A percentile compares a stretch with the other conserved stretches of the same genome.
Evolutionary conservation across 2,797 vertebrate genomes (phyloP).

Genomic region (Phalloptychus januarius): DNA sequence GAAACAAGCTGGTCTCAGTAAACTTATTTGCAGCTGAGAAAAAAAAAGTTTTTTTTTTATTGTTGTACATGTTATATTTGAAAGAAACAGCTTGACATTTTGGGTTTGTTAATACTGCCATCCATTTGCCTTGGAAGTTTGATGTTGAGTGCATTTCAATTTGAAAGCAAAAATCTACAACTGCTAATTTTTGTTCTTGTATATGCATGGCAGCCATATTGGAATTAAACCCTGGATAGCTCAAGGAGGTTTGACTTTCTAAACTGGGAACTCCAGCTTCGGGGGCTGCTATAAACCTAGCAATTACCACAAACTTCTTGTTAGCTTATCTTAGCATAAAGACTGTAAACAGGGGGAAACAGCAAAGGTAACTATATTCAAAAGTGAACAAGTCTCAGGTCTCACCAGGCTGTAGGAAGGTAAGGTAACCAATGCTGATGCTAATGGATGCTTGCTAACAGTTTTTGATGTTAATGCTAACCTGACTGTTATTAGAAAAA

Average conservation of each 20-base stretch:
- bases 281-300: background rate
- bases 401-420: background rate
- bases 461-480: background rate
- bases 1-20: constrained; percentile 49
- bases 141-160: background rate
- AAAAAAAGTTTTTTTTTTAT: constrained; percentile 18
- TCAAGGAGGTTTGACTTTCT: background rate
- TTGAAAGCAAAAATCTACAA: background rate
- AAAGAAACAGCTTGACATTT: constrained; percentile 38
- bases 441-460: background rate
- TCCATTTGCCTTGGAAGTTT: background rate
- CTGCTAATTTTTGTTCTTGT: background rate
- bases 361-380: background rate
- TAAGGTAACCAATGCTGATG: background rate
- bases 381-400: background rate
- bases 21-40: constrained; percentile 28
- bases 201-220: background rate
- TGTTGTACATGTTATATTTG: constrained; percentile 11
- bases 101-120: background rate
- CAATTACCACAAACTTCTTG: background rate
- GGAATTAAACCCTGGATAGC: background rate
- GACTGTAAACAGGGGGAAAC: background rate
- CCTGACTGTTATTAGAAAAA: background rate
- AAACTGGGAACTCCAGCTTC: background rate
- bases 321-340: constrained; percentile 23